Evolutionary conservation across 2,113 vertebrate species (phyloP).

Genomic region (Colinus virginianus): DNA sequence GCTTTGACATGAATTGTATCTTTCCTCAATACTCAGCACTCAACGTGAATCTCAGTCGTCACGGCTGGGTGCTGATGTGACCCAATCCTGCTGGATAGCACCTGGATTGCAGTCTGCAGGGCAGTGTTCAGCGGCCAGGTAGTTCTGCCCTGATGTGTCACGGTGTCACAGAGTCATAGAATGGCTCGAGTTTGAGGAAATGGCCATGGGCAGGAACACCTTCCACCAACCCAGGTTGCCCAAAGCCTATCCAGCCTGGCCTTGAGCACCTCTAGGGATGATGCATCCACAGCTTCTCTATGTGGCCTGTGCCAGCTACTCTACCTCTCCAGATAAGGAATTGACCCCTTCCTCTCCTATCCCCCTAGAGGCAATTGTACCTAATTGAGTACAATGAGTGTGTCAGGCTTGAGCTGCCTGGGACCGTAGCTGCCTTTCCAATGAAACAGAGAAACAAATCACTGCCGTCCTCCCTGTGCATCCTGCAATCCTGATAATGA

Average conservation of each 20-base stretch:
- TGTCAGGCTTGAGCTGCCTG: not conserved
- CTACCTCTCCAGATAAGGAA: not conserved
- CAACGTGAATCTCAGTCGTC: not conserved
- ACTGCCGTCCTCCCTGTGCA: fast-evolving
- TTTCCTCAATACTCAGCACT: not conserved
- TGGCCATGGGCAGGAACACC: not conserved
- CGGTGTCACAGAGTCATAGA: not conserved
- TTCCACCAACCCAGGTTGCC: not conserved
- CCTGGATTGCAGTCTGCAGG: not conserved
- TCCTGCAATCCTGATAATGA: not conserved
- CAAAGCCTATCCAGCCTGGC: not conserved
- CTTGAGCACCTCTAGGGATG: not conserved
- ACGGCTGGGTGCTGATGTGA: not conserved
- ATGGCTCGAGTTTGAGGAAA: not conserved
- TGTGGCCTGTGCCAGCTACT: not conserved
- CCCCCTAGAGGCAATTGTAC: fast-evolving
- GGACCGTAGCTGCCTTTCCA: not conserved
- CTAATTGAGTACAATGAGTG: fast-evolving
- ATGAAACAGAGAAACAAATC: not conserved
- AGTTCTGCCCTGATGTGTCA: not conserved
- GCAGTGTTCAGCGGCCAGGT: not conserved
- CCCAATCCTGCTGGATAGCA: fast-evolving
- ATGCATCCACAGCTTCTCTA: not conserved
- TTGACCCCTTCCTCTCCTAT: not conserved
- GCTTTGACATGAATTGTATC: fast-evolving